Conservation (phyloP, 2,888 invertebrate genomes). For the Petrophora chlorosata region DNA sequence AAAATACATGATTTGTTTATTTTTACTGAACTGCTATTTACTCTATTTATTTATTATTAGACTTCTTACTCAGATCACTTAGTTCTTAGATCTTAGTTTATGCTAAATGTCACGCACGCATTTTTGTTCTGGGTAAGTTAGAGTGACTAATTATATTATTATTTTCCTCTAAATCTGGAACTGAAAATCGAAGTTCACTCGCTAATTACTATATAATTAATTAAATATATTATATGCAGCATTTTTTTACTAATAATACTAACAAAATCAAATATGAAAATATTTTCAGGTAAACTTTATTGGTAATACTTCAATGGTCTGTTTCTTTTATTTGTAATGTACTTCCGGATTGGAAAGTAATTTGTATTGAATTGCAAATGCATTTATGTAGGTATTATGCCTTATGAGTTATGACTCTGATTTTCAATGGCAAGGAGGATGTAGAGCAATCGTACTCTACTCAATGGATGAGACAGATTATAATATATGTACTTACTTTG, state of each 20-base stretch:
- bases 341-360: neutral
- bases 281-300: neutral
- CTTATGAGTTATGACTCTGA: too few relatives aligned
- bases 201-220: neutral
- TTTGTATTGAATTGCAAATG: constrained; percentile 3
- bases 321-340: neutral
- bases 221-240: neutral
- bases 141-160: constrained; percentile 5
- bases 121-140: constrained; percentile 5
- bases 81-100: too few relatives aligned
- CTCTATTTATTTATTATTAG: too few relatives aligned
- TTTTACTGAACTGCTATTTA: too few relatives aligned
- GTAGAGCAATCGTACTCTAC: too few relatives aligned
- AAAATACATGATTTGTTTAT: too few relatives aligned
- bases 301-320: neutral
- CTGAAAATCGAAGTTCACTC: neutral
- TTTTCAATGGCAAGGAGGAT: too few relatives aligned
- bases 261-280: neutral
- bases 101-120: constrained; percentile 9
- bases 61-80: too few relatives aligned
- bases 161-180: constrained; percentile 3
- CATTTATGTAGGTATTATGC: too few relatives aligned
- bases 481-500: too few relatives aligned
- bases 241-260: neutral
- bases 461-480: too few relatives aligned